A percentile compares a stretch with the other conserved stretches of the same genome.
These are phyloP conservation scores for Epizoanthus illoricatus DNA, from an alignment of 92 coral and sea anemone species.

Conservation along the genomic window DNA sequence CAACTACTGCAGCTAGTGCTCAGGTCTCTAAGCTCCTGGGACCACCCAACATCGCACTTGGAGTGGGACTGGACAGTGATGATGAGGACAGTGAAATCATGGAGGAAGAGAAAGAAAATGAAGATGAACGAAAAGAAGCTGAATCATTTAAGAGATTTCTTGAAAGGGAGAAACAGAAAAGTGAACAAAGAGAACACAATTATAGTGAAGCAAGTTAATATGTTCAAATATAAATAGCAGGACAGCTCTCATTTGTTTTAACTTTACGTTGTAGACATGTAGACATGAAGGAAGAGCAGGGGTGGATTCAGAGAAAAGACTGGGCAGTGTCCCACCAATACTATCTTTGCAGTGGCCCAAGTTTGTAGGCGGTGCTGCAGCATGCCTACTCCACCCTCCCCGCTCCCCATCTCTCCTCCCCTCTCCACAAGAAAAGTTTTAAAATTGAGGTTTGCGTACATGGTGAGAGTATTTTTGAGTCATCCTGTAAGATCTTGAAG, in stretches of 20 bases:
- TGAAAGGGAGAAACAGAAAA: constrained; percentile 51
- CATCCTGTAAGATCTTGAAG: too few species aligned
- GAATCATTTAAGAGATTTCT: constrained; percentile 87
- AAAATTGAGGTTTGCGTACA: too few species aligned
- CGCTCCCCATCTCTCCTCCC: too few species aligned
- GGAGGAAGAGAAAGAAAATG: constrained; percentile 56
- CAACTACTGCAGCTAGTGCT: constrained; percentile 38
- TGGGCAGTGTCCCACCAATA: too few species aligned
- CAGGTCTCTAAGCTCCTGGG: constrained; percentile 40
- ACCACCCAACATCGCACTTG: constrained; percentile 61
- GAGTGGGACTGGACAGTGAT: constrained; percentile 74
- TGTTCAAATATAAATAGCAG: background rate
- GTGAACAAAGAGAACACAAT: constrained; percentile 34
- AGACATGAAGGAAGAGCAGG: too few species aligned
- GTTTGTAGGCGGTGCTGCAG: too few species aligned
- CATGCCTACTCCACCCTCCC: too few species aligned
- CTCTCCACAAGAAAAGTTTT: too few species aligned
- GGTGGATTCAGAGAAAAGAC: too few species aligned
- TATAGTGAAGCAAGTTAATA: background rate
- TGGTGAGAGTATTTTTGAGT: too few species aligned
- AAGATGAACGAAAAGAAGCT: constrained; percentile 79
- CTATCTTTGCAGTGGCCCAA: too few species aligned
- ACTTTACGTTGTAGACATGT: background rate
- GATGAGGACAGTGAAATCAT: constrained; percentile 58
- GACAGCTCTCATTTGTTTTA: background rate